Evolutionary conservation across 2,888 invertebrate genomes (phyloP).

Genomic region (Artemia sinica): DNA sequence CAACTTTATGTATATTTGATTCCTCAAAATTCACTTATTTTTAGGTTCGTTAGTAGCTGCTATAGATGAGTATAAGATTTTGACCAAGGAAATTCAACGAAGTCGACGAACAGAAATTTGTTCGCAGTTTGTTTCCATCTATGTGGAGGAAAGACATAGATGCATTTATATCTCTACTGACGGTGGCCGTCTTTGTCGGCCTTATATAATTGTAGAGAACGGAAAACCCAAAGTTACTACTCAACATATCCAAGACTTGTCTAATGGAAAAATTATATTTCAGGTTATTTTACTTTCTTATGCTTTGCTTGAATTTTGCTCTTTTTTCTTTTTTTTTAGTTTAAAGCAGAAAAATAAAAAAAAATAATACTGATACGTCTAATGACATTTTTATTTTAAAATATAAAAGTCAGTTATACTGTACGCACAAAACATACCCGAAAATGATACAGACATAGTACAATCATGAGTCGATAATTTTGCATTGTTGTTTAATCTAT

Average conservation of each 20-base stretch:
- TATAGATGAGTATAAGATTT: conserved; percentile 24
- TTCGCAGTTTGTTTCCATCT: conserved; percentile 81
- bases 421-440: too few relatives aligned
- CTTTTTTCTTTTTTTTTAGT: too few relatives aligned
- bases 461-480: too few relatives aligned
- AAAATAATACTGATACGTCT: too few relatives aligned
- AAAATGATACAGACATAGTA: too few relatives aligned
- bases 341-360: too few relatives aligned
- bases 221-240: conserved; percentile 56
- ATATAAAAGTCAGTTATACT: too few relatives aligned
- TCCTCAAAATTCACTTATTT: not conserved
- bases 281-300: conserved; percentile 42
- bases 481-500: too few relatives aligned
- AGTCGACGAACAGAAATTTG: conserved; percentile 67
- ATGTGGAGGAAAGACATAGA: conserved; percentile 57
- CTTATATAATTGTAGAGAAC: conserved; percentile 83
- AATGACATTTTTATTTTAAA: too few relatives aligned
- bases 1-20: too few relatives aligned
- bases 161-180: conserved; percentile 91
- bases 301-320: too few relatives aligned
- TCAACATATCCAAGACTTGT: conserved; percentile 61
- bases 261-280: conserved; percentile 55
- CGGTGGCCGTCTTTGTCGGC: conserved; percentile 80
- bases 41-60: not conserved
- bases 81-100: conserved; percentile 62